Conservation (phyloP, 2,888 invertebrate genomes). For the Beris morrisii region DNA sequence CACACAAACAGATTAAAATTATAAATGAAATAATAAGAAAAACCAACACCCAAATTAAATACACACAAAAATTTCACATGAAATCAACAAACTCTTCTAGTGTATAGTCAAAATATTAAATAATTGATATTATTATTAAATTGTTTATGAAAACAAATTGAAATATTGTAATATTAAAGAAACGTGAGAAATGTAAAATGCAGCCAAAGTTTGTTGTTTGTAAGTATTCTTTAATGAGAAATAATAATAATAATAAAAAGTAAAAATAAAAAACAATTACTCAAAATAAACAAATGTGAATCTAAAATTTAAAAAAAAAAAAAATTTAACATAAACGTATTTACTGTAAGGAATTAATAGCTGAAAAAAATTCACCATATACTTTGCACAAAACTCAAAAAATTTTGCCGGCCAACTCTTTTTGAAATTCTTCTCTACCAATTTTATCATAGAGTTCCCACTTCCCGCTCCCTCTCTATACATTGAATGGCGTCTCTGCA, state of each 20-base stretch:
- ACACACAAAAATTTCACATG: constrained; percentile 9
- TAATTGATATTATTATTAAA: constrained; percentile 30
- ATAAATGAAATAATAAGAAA: neutral
- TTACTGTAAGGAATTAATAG: constrained; percentile 4
- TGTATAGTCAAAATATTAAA: constrained; percentile 17
- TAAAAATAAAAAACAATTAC: constrained; percentile 6
- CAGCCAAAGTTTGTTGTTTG: constrained; percentile 40
- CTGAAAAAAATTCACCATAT: constrained; percentile 9
- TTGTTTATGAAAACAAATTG: neutral
- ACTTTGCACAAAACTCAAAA: constrained; percentile 4
- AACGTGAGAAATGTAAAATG: constrained; percentile 22
- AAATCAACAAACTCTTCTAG: constrained; percentile 5
- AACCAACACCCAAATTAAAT: neutral
- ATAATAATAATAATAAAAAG: constrained; percentile 16
- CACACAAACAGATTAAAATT: neutral
- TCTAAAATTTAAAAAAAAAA: no score
- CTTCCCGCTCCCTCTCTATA: no score
- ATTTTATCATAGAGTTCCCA: no score
- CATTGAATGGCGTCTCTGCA: no score
- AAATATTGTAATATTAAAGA: neutral
- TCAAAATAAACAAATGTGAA: constrained; percentile 15
- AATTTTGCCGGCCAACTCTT: no score
- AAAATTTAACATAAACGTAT: neutral
- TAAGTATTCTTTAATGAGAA: constrained; percentile 27
- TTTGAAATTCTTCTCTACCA: no score